phyloP scores from a whole-genome alignment of 2,888 invertebrate genomes.

The Acanthosepion pharaonis region DNA sequence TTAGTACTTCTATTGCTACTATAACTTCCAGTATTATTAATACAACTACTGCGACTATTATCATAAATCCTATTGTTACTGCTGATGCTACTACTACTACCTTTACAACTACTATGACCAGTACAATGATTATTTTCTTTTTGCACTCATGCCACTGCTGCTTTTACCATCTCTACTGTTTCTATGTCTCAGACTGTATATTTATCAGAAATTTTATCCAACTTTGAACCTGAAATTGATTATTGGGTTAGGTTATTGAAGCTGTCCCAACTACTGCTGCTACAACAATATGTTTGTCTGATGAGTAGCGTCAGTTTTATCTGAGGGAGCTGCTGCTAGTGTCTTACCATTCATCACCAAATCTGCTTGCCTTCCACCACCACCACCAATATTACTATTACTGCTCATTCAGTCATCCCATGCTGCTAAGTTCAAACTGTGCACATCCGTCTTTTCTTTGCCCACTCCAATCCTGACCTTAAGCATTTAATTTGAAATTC shows the following conservation, averaged over 20 bases:
- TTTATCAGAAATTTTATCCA: conserved; percentile 33
- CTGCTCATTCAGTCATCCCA: conserved; percentile 21
- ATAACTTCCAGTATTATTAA: not conserved
- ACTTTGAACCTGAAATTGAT: not conserved
- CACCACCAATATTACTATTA: not conserved
- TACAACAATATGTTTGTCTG: not conserved
- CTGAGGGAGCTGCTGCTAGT: not conserved
- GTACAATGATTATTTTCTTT: not conserved
- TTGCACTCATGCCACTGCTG: not conserved
- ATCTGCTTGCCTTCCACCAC: not conserved
- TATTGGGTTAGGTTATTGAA: not conserved
- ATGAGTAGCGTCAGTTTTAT: conserved; percentile 2
- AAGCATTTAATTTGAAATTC: not conserved
- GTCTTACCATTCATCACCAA: not conserved
- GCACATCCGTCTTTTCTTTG: not conserved
- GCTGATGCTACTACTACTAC: not conserved
- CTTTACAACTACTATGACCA: not conserved
- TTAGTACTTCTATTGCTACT: not conserved
- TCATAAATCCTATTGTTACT: not conserved
- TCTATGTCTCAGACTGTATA: conserved; percentile 2
- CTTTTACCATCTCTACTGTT: not conserved
- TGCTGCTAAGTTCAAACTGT: conserved; percentile 22
- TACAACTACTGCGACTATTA: not conserved
- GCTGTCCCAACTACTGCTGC: conserved; percentile 17
- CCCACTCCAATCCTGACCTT: not conserved